Base-by-base conservation (phyloP, 2,113 vertebrate species). In the Campylomormyrus numenius region DNA sequence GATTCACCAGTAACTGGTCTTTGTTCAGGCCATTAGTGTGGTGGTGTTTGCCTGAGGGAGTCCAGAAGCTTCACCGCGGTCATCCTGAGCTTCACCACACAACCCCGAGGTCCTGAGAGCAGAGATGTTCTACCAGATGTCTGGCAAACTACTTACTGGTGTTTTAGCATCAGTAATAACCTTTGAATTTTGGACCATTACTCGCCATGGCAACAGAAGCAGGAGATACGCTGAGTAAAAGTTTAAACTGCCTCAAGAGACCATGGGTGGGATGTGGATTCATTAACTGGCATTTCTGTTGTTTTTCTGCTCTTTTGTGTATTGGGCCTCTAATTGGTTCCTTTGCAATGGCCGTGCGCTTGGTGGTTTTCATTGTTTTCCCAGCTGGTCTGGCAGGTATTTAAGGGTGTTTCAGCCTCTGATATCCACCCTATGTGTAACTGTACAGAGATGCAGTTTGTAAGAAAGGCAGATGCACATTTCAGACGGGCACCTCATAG, bases 201-300 rank as follows among this genome's bases (percentile, higher is more conserved):
- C 52, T 89, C 17, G 13, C 89, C 80, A 89, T 89, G 89, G 45
- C 89, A 89, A 89, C 89, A n/a, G 89, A 85, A 15, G 39, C 50
- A 27, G 49, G 39, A 62, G 89, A n/a, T 52, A 35, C 31, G 6
- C 50, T 58, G 35, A 15, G 42, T 11, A 27, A 84, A 84, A 53
- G 15, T 88, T 42, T 19, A 39, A 89, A 35, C 21, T 15, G 1
- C 39, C 48, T 42, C 21, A 24, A 62, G 77, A 89, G 89, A 62
- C 52, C 49, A 15, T 39, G 39, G 80, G 27, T 42, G 50, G 24
- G 39, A 80, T 74, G 31, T 31, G 24, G 31, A n/a, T 56, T 15
- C 10, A 52, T 19, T n/a, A 39, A 11, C 9, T 53, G 48, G 35
- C 5, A 85, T 62, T n/a, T 46, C 17, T 52, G 50, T 27, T 50